Evolutionary conservation across 2,797 vertebrate genomes (phyloP).

Genomic region (Sebastes ruberrimus): DNA sequence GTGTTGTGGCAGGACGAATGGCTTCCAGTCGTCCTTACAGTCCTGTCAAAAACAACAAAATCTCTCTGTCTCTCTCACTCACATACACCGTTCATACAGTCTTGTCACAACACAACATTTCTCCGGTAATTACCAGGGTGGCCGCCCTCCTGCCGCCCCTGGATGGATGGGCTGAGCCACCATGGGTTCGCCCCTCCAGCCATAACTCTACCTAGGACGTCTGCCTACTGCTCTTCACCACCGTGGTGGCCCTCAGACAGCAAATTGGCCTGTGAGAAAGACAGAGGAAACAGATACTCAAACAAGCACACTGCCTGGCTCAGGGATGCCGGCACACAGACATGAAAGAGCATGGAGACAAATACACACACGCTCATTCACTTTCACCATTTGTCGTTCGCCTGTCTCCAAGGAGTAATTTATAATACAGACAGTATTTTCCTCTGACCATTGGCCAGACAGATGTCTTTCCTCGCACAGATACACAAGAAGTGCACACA

Average conservation of each 20-base stretch:
- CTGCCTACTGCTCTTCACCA: constrained; percentile 56
- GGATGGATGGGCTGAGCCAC: constrained; percentile 81
- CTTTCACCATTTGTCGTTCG: constrained; percentile 59
- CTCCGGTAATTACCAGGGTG: constrained; percentile 85
- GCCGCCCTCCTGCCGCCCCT: constrained; percentile 77
- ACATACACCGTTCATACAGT: constrained; percentile 44
- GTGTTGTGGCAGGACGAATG: constrained; percentile 76
- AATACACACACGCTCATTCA: constrained; percentile 48
- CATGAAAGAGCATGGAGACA: constrained; percentile 49
- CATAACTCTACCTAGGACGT: constrained; percentile 82
- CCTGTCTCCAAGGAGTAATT: constrained; percentile 68
- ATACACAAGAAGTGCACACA: constrained; percentile 31
- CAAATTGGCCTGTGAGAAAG: constrained; percentile 75
- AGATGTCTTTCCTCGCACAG: constrained; percentile 51
- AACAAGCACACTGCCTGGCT: constrained; percentile 39
- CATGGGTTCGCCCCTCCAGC: constrained; percentile 77
- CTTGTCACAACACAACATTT: constrained; percentile 85
- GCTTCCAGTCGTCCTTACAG: constrained; percentile 76
- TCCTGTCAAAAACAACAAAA: constrained; percentile 84
- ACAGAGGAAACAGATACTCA: constrained; percentile 50
- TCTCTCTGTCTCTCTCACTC: constrained; percentile 44
- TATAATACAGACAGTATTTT: constrained; percentile 62
- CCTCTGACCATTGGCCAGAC: constrained; percentile 56
- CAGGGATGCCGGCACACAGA: constrained; percentile 9
- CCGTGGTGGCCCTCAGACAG: constrained; percentile 61